Percentiles rank a stretch among this genome's conserved stretches.
Evolutionary conservation across 2,888 invertebrate species (phyloP).

Genomic region (Mythimna impura): DNA sequence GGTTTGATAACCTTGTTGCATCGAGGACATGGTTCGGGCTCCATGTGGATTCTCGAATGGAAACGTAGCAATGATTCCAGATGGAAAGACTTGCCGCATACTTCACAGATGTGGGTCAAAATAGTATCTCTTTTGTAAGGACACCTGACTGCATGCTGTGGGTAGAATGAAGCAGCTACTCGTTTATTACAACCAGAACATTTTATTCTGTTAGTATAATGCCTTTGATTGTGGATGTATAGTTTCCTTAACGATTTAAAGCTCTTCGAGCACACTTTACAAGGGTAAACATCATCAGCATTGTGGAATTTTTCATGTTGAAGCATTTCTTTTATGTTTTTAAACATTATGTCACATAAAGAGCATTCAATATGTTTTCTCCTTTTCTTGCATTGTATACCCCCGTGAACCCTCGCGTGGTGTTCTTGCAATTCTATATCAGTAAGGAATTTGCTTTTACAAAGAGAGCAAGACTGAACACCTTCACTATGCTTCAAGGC

Average conservation of each 20-base stretch:
- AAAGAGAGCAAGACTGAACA: slow-evolving; percentile 71
- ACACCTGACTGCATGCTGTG: slow-evolving; percentile 71
- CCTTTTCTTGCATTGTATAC: slow-evolving; percentile 74
- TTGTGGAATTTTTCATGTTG: slow-evolving; percentile 71
- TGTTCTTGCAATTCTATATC: slow-evolving; percentile 71
- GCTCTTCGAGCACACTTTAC: slow-evolving; percentile 71
- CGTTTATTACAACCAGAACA: slow-evolving; percentile 72
- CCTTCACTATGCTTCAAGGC: slow-evolving; percentile 69
- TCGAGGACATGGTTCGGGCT: slow-evolving; percentile 67
- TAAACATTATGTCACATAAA: slow-evolving; percentile 73
- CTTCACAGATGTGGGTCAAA: slow-evolving; percentile 68
- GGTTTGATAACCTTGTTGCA: slow-evolving; percentile 65
- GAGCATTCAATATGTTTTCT: slow-evolving; percentile 75
- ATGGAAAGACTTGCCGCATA: slow-evolving; percentile 70
- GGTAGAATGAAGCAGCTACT: slow-evolving; percentile 68
- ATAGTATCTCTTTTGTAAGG: slow-evolving; percentile 54
- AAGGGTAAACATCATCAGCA: slow-evolving; percentile 69
- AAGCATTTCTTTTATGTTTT: slow-evolving; percentile 70
- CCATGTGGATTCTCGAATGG: slow-evolving; percentile 68
- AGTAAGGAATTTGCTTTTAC: slow-evolving; percentile 72
- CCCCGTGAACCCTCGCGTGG: slow-evolving; percentile 72
- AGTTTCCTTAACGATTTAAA: slow-evolving; percentile 72
- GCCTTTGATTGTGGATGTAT: slow-evolving; percentile 73
- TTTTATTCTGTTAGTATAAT: slow-evolving; percentile 71
- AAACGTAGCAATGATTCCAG: slow-evolving; percentile 62